Evolutionary conservation across 1,140 invertebrate genomes (phyloP).

Genomic region (Lasaia peninsularis): DNA sequence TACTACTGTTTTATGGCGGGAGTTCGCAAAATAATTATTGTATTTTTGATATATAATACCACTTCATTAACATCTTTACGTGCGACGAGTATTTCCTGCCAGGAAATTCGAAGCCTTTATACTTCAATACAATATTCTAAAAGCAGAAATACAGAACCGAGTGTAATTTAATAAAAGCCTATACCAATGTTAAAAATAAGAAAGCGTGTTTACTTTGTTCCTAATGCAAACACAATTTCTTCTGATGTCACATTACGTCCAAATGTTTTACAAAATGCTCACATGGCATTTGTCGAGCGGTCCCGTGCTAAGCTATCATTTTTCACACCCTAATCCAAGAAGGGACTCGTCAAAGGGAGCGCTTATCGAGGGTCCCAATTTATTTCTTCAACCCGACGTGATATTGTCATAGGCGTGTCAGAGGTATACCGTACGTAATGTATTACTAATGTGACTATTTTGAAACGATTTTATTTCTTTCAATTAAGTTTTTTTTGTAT

Average conservation of each 20-base stretch:
- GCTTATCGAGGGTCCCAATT: conserved; percentile 69
- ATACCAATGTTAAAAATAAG: neutral
- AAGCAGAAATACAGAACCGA: neutral
- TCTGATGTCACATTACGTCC: conserved; percentile 16
- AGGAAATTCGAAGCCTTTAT: too few relatives aligned
- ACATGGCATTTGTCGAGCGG: conserved; percentile 18
- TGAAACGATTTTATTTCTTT: too few relatives aligned
- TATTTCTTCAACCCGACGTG: conserved; percentile 61
- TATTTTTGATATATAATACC: too few relatives aligned
- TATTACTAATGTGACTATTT: neutral
- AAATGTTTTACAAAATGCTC: conserved; percentile 44
- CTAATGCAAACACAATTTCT: conserved; percentile 15
- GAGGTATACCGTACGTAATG: conserved; percentile 25
- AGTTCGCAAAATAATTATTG: too few relatives aligned
- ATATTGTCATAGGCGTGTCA: conserved; percentile 57
- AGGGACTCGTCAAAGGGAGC: conserved; percentile 68
- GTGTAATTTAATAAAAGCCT: neutral
- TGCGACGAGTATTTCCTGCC: too few relatives aligned
- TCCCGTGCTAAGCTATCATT: conserved; percentile 57
- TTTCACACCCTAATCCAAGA: conserved; percentile 72
- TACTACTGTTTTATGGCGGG: too few relatives aligned
- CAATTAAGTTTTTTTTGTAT: too few relatives aligned
- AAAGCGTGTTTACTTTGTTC: conserved; percentile 6
- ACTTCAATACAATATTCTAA: neutral
- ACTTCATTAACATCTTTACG: too few relatives aligned